A percentile compares a stretch with the other conserved stretches of the same genome.
phyloP scores from a whole-genome alignment of 2,113 vertebrate species.

The Phyllostomus hastatus region DNA sequence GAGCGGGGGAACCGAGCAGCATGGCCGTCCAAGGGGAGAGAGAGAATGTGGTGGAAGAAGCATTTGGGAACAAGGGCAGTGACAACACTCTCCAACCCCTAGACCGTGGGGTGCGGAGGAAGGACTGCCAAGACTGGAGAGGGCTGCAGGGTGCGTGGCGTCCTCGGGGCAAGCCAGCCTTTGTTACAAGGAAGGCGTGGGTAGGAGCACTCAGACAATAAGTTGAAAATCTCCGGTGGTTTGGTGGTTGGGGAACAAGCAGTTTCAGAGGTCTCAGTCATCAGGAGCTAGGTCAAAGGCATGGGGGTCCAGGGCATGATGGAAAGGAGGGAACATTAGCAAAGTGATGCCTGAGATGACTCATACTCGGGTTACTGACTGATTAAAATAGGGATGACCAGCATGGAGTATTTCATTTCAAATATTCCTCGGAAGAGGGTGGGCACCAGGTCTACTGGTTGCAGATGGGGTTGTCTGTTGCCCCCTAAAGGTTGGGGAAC shows the following conservation, averaged over 20 bases:
- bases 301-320: neutral
- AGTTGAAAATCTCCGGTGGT: neutral
- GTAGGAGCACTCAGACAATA: neutral
- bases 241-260: neutral
- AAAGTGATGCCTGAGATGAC: neutral
- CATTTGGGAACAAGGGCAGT: neutral
- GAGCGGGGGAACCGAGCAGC: neutral
- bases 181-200: neutral
- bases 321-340: neutral
- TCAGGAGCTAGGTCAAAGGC: neutral
- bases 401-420: neutral
- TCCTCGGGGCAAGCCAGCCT: neutral
- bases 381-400: neutral
- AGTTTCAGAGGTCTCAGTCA: neutral
- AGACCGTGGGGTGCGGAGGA: neutral
- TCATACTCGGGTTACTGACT: neutral
- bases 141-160: neutral
- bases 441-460: neutral
- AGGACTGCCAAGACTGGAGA: neutral
- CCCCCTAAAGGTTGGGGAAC: neutral
- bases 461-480: neutral
- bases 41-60: neutral
- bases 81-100: neutral
- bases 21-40: neutral
- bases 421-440: neutral